Conservation (phyloP, 2,797 vertebrate species). For the Poecile montanus region DNA sequence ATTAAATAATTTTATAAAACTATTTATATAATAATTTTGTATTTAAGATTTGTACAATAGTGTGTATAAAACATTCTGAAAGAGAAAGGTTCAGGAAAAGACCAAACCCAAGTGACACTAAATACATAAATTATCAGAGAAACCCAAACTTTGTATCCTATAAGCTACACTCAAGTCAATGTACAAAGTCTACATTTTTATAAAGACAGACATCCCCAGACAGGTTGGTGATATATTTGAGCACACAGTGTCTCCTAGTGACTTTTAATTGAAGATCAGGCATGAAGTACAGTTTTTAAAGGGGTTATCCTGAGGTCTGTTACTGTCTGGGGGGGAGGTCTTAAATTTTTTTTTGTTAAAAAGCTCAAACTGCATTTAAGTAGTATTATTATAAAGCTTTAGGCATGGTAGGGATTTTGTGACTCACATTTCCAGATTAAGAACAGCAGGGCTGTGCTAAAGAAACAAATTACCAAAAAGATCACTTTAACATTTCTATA, state of each 20-base stretch:
- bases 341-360: neutral
- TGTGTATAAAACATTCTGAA: neutral
- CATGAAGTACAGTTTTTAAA: neutral
- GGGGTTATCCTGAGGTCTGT: neutral
- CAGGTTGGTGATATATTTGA: neutral
- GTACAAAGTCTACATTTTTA: neutral
- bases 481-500: conserved; percentile 5
- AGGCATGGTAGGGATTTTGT: neutral
- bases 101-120: neutral
- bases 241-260: neutral
- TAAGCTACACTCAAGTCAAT: neutral
- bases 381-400: neutral
- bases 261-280: neutral
- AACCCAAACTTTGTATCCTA: neutral
- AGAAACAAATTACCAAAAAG: conserved; percentile 31
- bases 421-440: neutral
- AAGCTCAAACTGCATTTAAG: neutral
- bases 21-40: too few relatives aligned
- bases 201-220: neutral
- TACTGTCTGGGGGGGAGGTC: neutral
- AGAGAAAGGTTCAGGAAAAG: neutral
- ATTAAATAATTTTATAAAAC: neutral
- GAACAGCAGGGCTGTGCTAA: neutral
- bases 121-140: neutral
- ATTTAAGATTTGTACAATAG: too few relatives aligned